phyloP scores from a whole-genome alignment of 1,140 invertebrate genomes.

The Streblospio benedicti region DNA sequence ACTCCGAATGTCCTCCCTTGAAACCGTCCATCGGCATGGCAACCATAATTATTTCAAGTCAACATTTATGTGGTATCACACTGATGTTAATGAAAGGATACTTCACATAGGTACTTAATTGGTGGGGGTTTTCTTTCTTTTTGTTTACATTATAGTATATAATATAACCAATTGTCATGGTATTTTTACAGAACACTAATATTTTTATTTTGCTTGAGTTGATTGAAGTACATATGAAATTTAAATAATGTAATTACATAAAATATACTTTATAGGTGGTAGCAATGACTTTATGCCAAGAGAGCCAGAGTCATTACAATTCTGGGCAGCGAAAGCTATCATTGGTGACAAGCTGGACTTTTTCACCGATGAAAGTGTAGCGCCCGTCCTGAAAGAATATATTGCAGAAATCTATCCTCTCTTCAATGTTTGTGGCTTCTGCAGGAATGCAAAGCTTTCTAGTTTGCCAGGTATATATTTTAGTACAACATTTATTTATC shows the following conservation, averaged over 20 bases:
- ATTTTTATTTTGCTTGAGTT: no score
- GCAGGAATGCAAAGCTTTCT: conserved; percentile 36
- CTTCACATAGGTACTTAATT: conserved; percentile 30
- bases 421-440: conserved; percentile 48
- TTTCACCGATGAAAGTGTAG: conserved; percentile 36
- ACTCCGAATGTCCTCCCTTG: conserved; percentile 43
- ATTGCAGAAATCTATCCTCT: conserved; percentile 44
- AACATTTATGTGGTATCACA: conserved; percentile 54
- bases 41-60: conserved; percentile 54
- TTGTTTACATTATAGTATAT: no score
- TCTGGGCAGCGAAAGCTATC: conserved; percentile 43
- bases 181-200: no score
- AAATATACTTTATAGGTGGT: conserved; percentile 14
- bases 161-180: no score
- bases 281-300: conserved; percentile 15
- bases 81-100: conserved; percentile 49
- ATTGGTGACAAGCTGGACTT: conserved; percentile 47
- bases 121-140: background rate
- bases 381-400: conserved; percentile 43
- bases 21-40: conserved; percentile 51
- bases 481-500: background rate
- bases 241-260: no score
- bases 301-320: conserved; percentile 36
- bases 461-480: conserved; percentile 21
- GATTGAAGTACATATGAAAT: no score